Conservation (phyloP, 2,888 invertebrate species). For the Clistopyga incitator region DNA sequence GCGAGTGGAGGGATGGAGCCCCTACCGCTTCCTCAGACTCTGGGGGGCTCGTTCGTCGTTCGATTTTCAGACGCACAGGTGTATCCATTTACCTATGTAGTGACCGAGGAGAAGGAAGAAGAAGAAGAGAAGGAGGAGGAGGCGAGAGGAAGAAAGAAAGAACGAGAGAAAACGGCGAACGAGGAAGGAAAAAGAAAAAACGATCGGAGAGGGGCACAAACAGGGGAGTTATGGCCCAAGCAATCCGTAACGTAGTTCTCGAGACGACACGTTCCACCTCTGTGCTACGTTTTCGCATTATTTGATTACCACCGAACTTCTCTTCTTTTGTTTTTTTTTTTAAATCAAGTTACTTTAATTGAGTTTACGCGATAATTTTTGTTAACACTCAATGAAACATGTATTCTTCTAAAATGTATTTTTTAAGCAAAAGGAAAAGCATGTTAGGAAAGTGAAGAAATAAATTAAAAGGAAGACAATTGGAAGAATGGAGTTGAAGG, state of each 20-base stretch:
- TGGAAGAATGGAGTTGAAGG: slow-evolving; percentile 80
- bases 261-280: slow-evolving; percentile 62
- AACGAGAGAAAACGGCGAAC: slow-evolving; percentile 22
- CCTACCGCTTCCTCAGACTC: slow-evolving; percentile 46
- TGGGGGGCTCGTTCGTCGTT: slow-evolving; percentile 47
- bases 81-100: slow-evolving; percentile 62
- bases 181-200: slow-evolving; percentile 15
- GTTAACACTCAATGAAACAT: neutral
- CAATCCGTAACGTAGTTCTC: slow-evolving; percentile 62
- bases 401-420: neutral
- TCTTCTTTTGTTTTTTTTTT: too few relatives aligned
- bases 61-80: slow-evolving; percentile 62
- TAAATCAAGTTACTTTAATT: slow-evolving; percentile 20
- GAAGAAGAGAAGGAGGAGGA: slow-evolving; percentile 16
- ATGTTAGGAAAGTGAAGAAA: neutral
- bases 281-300: slow-evolving; percentile 57
- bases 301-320: slow-evolving; percentile 52
- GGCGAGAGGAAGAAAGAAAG: slow-evolving; percentile 71
- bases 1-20: slow-evolving; percentile 26
- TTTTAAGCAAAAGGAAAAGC: neutral
- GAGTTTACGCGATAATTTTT: neutral
- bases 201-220: slow-evolving; percentile 31
- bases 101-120: slow-evolving; percentile 2
- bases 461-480: neutral
- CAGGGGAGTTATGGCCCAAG: slow-evolving; percentile 52